Evolutionary conservation across 1,140 invertebrate genomes (phyloP), one percentile per base, ranked within the genome.

Genomic region (Mycetomoellerius zeteki): DNA sequence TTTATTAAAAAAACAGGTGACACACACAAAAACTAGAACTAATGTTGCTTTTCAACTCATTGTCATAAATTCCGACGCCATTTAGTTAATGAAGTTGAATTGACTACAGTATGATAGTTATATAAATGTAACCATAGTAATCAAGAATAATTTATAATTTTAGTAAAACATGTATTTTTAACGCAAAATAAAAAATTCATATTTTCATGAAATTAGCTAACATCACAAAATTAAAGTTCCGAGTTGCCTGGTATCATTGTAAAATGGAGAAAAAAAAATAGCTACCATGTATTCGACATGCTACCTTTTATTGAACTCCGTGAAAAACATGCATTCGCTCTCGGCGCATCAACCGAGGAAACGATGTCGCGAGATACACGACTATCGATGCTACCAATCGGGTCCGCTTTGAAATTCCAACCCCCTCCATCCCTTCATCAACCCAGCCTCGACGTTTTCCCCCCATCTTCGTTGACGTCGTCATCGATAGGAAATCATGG

Each of bases 301-400:
- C 16, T 16, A 69, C 50, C 65, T 82, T 37, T 82, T 82, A 72
- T 82, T 69, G 67, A 82, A 47, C 78, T 24, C 24, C 67, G 50
- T 82, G 52, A 82, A 82, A 82, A 82, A 82, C 78, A 82, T 72
- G 78, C 78, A 82, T 82, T 82, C 80, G 69, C 43, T 62, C 54
- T 84, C 80, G 80, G 37, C 54, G 52, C 65, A 47, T 73, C 80
- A 84, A 60, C 69, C 69, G 37, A 60, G 37, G 52, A 84, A 21
- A 75, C 69, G 77, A 81, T 81, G 77, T 69, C 64, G 62, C 77
- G 37, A 73, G 80, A 50, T 84, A 62, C 54, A 24, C 54, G 37
- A 60, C 67, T 58, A 82, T 84, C 80, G 69, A 75, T 72, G n/a
- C 67, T 30, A 62, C 54, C 54, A 62, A 84, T 60, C 80, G 80